Conservation (phyloP, 2,888 invertebrate species). For the Drosophila austrosaltans region DNA sequence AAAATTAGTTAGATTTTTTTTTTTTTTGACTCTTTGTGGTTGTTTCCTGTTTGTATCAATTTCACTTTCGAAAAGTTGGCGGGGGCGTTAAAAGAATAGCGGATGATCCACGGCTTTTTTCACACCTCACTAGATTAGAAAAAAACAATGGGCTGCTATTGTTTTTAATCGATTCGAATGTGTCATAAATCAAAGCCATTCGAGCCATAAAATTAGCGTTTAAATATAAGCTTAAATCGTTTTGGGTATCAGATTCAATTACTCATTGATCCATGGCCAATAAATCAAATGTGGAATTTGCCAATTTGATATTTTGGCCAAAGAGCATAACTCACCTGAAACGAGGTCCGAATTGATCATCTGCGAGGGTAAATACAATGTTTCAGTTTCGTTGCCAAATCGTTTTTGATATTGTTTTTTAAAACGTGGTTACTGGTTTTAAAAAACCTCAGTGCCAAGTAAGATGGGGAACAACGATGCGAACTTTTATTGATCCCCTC, state of each 20-base stretch:
- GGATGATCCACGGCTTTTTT: conserved; percentile 40
- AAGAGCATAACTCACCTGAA: not conserved
- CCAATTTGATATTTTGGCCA: conserved; percentile 28
- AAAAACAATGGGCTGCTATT: conserved; percentile 52
- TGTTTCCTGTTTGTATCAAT: conserved; percentile 58
- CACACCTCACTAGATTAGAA: conserved; percentile 47
- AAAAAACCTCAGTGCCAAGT: too few species aligned
- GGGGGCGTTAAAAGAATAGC: conserved; percentile 21
- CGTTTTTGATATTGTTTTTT: too few species aligned
- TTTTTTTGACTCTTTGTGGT: conserved; percentile 4
- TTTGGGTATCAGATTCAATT: conserved; percentile 54
- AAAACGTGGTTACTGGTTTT: too few species aligned
- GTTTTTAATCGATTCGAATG: conserved; percentile 42
- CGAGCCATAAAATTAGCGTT: conserved; percentile 51
- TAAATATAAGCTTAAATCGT: conserved; percentile 27
- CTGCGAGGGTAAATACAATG: not conserved
- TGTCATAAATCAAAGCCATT: conserved; percentile 60
- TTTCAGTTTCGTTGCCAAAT: not conserved
- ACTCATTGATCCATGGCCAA: conserved; percentile 55
- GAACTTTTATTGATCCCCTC: not conserved
- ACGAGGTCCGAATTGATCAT: not conserved
- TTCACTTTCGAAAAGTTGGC: conserved; percentile 58
- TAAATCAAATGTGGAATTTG: conserved; percentile 58
- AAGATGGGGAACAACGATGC: not conserved
- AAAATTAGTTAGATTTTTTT: not conserved